Evolutionary conservation across 2,888 invertebrate species (phyloP).

Genomic region (Drosophila histrio): DNA sequence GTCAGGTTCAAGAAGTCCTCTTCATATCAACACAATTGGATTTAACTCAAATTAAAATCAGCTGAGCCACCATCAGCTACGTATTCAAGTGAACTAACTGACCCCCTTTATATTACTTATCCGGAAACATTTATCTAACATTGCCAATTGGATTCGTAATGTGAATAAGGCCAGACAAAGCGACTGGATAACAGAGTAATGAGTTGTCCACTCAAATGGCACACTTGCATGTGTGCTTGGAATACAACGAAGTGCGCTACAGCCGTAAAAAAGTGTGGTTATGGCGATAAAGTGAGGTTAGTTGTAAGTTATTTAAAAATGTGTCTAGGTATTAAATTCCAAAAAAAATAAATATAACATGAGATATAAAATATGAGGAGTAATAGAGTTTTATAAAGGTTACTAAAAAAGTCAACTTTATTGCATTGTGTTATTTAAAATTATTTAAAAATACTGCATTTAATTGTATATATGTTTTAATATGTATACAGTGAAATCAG

Average conservation of each 20-base stretch:
- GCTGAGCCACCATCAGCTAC: constrained; percentile 18
- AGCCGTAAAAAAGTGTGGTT: not conserved
- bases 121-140: constrained; percentile 65
- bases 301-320: not conserved
- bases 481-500: too few relatives aligned
- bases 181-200: constrained; percentile 52
- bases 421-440: too few relatives aligned
- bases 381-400: too few relatives aligned
- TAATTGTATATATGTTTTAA: too few relatives aligned
- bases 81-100: constrained; percentile 42
- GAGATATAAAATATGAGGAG: too few relatives aligned
- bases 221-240: constrained; percentile 25
- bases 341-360: too few relatives aligned
- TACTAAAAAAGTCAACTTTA: too few relatives aligned
- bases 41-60: constrained; percentile 65
- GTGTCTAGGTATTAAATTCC: too few relatives aligned
- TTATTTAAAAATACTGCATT: too few relatives aligned
- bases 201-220: constrained; percentile 44
- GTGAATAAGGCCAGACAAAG: constrained; percentile 42
- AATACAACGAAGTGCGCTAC: constrained; percentile 22
- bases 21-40: constrained; percentile 49
- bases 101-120: constrained; percentile 61
- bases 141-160: constrained; percentile 64
- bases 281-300: not conserved
- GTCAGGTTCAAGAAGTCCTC: not conserved